These are phyloP conservation scores for Catalaphyllia jardinei DNA, from an alignment of 64 coral and sea anemone genomes.

Conservation along the genomic window DNA sequence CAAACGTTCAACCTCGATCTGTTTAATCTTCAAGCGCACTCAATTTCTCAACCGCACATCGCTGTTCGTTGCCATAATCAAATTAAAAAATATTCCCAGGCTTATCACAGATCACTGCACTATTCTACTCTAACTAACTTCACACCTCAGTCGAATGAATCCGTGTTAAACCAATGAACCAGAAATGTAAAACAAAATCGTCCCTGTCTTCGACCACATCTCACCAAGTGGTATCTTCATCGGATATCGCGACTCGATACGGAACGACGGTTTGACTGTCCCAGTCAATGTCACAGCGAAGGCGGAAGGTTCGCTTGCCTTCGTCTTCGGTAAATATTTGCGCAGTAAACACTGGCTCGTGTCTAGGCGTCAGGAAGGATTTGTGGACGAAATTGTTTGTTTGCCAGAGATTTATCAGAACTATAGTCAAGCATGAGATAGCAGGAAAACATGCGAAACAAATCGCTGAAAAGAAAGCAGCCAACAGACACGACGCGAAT, in stretches of 20 bases:
- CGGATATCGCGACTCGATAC: slow-evolving; percentile 35
- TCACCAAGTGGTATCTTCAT: slow-evolving; percentile 47
- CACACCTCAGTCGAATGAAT: slow-evolving; percentile 72
- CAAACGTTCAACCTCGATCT: neutral
- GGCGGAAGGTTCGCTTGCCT: neutral
- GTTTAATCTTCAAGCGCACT: neutral
- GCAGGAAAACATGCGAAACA: neutral
- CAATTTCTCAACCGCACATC: neutral
- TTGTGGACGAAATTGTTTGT: slow-evolving; percentile 49
- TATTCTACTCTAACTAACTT: slow-evolving; percentile 25
- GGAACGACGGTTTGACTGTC: slow-evolving; percentile 34
- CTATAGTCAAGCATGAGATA: slow-evolving; percentile 44
- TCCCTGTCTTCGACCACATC: slow-evolving; percentile 44
- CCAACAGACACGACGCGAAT: neutral
- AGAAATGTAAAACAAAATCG: slow-evolving; percentile 76
- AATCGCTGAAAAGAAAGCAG: slow-evolving; percentile 18
- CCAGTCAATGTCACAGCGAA: neutral
- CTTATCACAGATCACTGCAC: slow-evolving; percentile 33
- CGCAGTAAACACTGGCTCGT: slow-evolving; percentile 24
- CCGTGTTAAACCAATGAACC: slow-evolving; percentile 72
- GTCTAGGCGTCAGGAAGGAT: slow-evolving; percentile 22
- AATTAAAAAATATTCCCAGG: slow-evolving; percentile 5
- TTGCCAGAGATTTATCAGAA: slow-evolving; percentile 15
- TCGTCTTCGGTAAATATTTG: slow-evolving; percentile 17
- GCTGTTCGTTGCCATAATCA: slow-evolving; percentile 8